These are phyloP conservation scores for Anthoscopus minutus DNA, from an alignment of 2,113 vertebrate species.

Conservation along the genomic window DNA sequence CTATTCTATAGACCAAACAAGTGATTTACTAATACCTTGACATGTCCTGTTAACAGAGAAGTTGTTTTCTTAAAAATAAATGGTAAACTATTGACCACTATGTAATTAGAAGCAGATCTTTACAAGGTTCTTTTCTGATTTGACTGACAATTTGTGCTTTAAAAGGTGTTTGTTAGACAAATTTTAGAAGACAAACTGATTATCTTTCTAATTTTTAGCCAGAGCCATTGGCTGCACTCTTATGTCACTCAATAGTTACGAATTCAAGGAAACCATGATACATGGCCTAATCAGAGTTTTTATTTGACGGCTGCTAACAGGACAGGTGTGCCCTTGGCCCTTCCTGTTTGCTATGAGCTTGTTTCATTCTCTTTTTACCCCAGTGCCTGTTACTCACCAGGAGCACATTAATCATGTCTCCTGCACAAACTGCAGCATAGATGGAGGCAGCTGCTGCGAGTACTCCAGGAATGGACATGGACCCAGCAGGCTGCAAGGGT, in stretches of 20 bases:
- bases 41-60: not conserved
- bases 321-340: slow-evolving; percentile 35
- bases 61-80: not conserved
- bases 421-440: not conserved
- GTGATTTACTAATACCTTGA: not conserved
- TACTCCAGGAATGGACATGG: not conserved
- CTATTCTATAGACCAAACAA: not conserved
- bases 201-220: not conserved
- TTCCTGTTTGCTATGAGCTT: slow-evolving; percentile 10
- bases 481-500: not conserved
- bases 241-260: not conserved
- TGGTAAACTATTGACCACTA: not conserved
- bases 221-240: not conserved
- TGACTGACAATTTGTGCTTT: not conserved
- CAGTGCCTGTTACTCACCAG: not conserved
- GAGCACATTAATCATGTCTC: slow-evolving; percentile 10
- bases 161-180: not conserved
- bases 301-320: slow-evolving; percentile 22
- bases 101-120: not conserved
- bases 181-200: not conserved
- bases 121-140: not conserved
- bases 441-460: not conserved
- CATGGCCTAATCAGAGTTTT: not conserved
- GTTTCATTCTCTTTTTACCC: not conserved
- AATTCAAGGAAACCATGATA: not conserved